phyloP scores from a whole-genome alignment of 1,140 invertebrate species.

The Drosophila bocki region DNA sequence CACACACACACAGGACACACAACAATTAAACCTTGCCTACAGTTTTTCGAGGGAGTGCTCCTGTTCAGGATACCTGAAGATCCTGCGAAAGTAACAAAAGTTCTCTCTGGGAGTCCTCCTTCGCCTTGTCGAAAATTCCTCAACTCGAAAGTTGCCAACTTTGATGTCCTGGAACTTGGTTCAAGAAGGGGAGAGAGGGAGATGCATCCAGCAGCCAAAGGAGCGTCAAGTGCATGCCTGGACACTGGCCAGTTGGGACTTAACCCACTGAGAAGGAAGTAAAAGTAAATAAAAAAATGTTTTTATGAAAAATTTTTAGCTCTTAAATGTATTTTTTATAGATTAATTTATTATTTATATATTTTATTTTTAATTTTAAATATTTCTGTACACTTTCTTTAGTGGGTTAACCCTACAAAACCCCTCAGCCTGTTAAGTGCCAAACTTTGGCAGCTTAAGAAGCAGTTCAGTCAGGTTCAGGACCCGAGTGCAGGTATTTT shows the following conservation, averaged over 20 bases:
- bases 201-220: slow-evolving; percentile 25
- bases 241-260: slow-evolving; percentile 52
- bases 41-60: slow-evolving; percentile 30
- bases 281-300: not conserved
- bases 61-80: not conserved
- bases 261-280: slow-evolving; percentile 3
- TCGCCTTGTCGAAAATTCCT: slow-evolving; percentile 80
- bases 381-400: not conserved
- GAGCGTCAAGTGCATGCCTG: slow-evolving; percentile 72
- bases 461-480: slow-evolving; percentile 8
- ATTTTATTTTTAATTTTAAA: too few relatives aligned
- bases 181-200: slow-evolving; percentile 10
- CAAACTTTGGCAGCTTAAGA: slow-evolving; percentile 57
- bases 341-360: not conserved
- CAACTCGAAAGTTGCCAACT: slow-evolving; percentile 80
- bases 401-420: slow-evolving; percentile 8
- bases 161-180: slow-evolving; percentile 66
- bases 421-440: slow-evolving; percentile 27
- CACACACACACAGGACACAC: slow-evolving; percentile 33
- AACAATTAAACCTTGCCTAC: slow-evolving; percentile 71
- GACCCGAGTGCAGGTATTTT: slow-evolving; percentile 28
- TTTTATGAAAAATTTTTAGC: not conserved
- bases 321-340: not conserved
- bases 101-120: slow-evolving; percentile 12
- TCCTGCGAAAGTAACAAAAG: slow-evolving; percentile 72